Conservation (phyloP, 2,888 invertebrate genomes). For the Epinotia nisella region DNA sequence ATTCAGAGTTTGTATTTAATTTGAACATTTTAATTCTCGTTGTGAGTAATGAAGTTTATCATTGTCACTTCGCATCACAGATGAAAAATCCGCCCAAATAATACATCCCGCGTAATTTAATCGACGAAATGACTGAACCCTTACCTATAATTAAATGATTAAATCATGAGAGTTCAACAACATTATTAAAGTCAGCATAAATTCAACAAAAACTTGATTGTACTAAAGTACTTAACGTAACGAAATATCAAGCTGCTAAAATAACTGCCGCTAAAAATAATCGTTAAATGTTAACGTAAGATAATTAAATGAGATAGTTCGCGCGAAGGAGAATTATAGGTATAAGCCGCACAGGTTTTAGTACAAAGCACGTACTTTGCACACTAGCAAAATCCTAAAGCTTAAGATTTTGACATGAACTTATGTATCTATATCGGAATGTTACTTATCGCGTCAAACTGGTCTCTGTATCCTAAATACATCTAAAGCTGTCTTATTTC, state of each 20-base stretch:
- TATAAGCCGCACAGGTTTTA: neutral
- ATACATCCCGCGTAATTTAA: neutral
- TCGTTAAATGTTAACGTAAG: conserved; percentile 1
- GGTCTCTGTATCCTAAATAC: conserved; percentile 6
- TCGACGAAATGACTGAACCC: neutral
- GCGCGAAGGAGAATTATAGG: neutral
- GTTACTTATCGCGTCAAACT: conserved; percentile 10
- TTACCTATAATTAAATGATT: conserved; percentile 53
- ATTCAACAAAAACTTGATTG: conserved; percentile 61
- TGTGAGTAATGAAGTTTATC: neutral
- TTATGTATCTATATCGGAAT: conserved; percentile 2
- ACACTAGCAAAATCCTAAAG: neutral
- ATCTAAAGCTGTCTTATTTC: conserved; percentile 34
- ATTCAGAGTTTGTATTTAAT: neutral
- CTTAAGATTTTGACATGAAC: neutral
- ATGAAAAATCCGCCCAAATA: neutral
- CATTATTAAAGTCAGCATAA: conserved; percentile 70
- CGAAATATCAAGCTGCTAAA: conserved; percentile 51
- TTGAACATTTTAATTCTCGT: neutral
- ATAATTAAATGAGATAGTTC: neutral
- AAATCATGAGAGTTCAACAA: conserved; percentile 71
- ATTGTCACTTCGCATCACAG: neutral
- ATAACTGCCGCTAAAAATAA: conserved; percentile 49
- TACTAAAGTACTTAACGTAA: conserved; percentile 49
- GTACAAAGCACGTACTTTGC: neutral